Evolutionary conservation across 2,113 vertebrate genomes (phyloP).

Genomic region (Addax nasomaculatus): DNA sequence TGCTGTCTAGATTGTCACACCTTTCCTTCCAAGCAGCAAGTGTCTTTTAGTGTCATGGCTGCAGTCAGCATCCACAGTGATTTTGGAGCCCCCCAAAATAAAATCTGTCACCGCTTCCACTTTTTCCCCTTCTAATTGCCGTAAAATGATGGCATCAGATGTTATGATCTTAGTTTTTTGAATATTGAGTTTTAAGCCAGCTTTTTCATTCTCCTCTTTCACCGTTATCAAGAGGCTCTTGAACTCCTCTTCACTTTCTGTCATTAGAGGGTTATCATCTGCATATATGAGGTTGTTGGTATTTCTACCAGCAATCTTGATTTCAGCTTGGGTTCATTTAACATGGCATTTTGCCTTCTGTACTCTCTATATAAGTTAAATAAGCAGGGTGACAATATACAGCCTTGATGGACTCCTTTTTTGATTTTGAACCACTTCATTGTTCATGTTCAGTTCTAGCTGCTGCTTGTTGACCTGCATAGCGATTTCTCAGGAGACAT

Average conservation of each 20-base stretch:
- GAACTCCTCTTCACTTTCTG: background rate
- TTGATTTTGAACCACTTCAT: background rate
- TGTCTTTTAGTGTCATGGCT: background rate
- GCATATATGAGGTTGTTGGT: background rate
- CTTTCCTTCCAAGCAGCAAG: background rate
- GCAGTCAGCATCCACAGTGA: background rate
- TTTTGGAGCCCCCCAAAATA: background rate
- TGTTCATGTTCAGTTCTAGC: background rate
- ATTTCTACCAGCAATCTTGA: background rate
- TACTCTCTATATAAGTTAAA: background rate
- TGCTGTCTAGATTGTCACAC: background rate
- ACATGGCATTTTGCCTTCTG: background rate
- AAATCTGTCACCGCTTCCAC: background rate
- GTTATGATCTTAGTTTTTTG: background rate
- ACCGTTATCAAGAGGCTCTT: background rate
- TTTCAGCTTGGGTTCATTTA: background rate
- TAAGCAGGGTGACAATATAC: background rate
- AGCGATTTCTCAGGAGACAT: background rate
- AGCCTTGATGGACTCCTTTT: background rate
- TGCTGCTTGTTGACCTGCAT: background rate
- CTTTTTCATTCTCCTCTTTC: background rate
- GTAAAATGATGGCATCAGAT: background rate
- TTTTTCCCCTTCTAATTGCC: background rate
- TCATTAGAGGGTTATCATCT: background rate
- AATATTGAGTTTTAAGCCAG: background rate